Base-by-base conservation (phyloP, 1,140 invertebrate species). In the Gryon sp. region DNA sequence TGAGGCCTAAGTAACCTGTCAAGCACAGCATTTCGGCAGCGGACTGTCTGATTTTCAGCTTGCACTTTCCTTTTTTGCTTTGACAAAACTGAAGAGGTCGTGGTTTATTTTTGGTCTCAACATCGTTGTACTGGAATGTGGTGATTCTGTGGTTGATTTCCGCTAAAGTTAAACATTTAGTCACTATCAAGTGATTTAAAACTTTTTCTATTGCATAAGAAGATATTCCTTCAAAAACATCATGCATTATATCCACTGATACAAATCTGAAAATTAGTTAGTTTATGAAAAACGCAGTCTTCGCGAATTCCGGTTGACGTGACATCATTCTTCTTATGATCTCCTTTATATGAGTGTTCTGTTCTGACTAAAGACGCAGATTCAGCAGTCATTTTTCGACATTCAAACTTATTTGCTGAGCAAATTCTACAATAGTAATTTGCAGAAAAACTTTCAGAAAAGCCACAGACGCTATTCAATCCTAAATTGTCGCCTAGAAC, bases 121-220 rank as follows among this genome's bases (percentile, higher is more conserved):
- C n/a, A n/a, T n/a, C n/a, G n/a, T n/a, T n/a, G n/a, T n/a, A n/a
- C n/a, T n/a, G n/a, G n/a, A n/a, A n/a, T n/a, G n/a, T n/a, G n/a
- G n/a, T n/a, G n/a, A 48, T 48, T 16, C 12, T 8, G 18, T 30
- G 6, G 18, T 48, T 48, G n/a, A 48, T 18, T 32, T 18, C 2
- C 2, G 24, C 26, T 14, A 30, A 48, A 18, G 45, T 16, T 1
- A 32, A 2, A 2, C 15, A 2, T 48, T 48, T 48, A 1, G 24
- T 32, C 3, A 16, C 1, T 18, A 48, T 30, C 14, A 48, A 32
- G 1, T 18, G 4, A 4, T 5, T 7, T 9, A 48, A 18, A 16
- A 48, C 45, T 48, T 48, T 48, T 18, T 30, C 24, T 4, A 32
- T 9, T 8, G 45, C 32, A 32, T 32, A 48, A 30, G 20, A 16